Evolutionary conservation across 2,888 invertebrate genomes (phyloP).

Genomic region (Epistrophe eligans): DNA sequence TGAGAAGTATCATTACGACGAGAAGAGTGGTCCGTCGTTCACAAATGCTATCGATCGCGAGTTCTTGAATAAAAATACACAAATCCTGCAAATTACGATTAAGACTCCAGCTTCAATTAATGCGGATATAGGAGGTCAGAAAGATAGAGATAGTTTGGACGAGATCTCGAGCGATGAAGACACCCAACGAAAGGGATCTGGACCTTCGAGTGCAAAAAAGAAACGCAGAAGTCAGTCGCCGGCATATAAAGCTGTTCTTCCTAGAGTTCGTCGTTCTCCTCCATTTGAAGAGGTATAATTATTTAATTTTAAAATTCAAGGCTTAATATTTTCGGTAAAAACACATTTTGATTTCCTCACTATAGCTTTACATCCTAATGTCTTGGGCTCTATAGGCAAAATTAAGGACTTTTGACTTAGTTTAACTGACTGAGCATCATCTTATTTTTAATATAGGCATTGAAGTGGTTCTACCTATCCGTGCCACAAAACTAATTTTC

Average conservation of each 20-base stretch:
- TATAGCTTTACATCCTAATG: too few species aligned
- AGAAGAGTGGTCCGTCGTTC: conserved; percentile 86
- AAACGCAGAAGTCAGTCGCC: conserved; percentile 77
- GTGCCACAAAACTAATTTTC: too few species aligned
- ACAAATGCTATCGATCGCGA: conserved; percentile 84
- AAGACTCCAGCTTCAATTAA: conserved; percentile 83
- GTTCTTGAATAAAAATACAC: conserved; percentile 77
- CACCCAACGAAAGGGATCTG: conserved; percentile 72
- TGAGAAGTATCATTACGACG: conserved; percentile 88
- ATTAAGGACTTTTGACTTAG: too few species aligned
- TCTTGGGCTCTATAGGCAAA: too few species aligned
- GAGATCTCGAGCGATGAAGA: conserved; percentile 81
- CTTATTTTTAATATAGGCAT: too few species aligned
- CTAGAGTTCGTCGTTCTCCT: conserved; percentile 79
- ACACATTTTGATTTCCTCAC: too few species aligned
- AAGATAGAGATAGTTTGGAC: conserved; percentile 77
- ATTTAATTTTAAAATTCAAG: background rate
- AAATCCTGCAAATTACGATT: conserved; percentile 69
- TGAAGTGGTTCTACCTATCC: too few species aligned
- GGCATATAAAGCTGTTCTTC: conserved; percentile 77
- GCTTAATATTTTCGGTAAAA: background rate
- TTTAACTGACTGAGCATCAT: too few species aligned
- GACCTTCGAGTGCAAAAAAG: conserved; percentile 80
- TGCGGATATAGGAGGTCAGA: conserved; percentile 25
- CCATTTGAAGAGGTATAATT: conserved; percentile 73